Percentiles rank a stretch among this genome's conserved stretches.
Evolutionary conservation across 2,113 vertebrate species (phyloP).

Genomic region (Sceloporus tristichus): DNA sequence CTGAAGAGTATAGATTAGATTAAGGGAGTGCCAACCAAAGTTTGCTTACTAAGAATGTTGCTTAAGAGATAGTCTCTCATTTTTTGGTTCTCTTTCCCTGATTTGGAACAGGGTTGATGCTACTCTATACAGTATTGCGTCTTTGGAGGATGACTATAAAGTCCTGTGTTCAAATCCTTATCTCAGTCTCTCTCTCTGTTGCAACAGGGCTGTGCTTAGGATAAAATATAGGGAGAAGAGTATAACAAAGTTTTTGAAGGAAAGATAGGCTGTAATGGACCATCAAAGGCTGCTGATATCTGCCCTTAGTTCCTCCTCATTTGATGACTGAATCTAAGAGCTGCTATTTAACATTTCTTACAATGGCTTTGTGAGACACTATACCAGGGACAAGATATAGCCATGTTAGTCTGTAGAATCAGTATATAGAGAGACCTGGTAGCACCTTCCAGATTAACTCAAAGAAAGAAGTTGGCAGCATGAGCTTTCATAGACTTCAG

Average conservation of each 20-base stretch:
- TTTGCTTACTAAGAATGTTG: background rate
- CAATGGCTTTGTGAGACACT: too few relatives aligned
- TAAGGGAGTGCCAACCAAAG: background rate
- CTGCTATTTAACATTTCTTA: too few relatives aligned
- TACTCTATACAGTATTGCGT: too few relatives aligned
- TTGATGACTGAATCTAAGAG: background rate
- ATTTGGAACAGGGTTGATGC: background rate
- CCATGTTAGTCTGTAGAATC: too few relatives aligned
- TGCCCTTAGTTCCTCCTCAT: background rate
- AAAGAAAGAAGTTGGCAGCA: too few relatives aligned
- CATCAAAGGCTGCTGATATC: rapidly evolving
- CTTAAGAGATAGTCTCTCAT: background rate
- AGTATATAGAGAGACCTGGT: too few relatives aligned
- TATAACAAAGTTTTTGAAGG: too few relatives aligned
- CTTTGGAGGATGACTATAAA: background rate
- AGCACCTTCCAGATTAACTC: too few relatives aligned
- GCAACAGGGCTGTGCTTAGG: background rate
- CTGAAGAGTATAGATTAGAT: background rate
- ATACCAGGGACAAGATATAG: background rate
- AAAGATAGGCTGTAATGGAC: background rate
- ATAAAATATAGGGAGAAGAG: background rate
- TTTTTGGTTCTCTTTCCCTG: too few relatives aligned
- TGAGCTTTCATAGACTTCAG: too few relatives aligned
- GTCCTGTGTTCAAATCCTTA: background rate
- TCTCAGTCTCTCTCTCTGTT: background rate